Base-by-base conservation (phyloP, 1,140 invertebrate genomes). In the Ceratosolen fusciceps region DNA sequence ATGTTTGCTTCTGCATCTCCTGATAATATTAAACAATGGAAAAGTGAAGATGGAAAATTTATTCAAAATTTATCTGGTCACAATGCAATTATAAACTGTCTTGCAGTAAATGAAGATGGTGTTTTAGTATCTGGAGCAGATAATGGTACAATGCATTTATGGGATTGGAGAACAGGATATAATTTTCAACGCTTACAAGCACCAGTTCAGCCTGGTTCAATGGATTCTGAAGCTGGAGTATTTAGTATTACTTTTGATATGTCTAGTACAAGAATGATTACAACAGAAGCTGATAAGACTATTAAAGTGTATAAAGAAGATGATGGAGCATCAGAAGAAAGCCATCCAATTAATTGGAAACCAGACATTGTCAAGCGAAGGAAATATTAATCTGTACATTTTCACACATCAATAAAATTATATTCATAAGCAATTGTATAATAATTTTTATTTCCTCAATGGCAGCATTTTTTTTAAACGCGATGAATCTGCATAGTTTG, bases 301-400 rank as follows among this genome's bases (percentile, higher is more conserved):
- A 98, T 99, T 80, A 99, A 99, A 93, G 96, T 99, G 81, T 99
- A 99, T 90, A 98, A 97, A 89, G 98, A 99, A 91, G 98, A 99
- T 91, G 96, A 98, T 34, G 93, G 94, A 71, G 98, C 98, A 19
- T 96, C 95, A 0, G 98, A 99, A 92, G 98, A 99, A 89, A 94
- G 93, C 0, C 97, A 99, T 93, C 98, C 99, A 0, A 93, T 99
- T 80, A 96, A 98, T 86, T 99, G 98, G 98, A 93, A 96, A 84
- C 98, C 98, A 26, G 97, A 99, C 72, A 86, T 86, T 26, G 83
- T 86, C 7, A 86, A 86, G 65, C 68, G 85, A 74, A 81, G 85
- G 31, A 86, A 86, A 73, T 86, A 83, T 75, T 86, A 83, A 83
- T 8, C 54, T 68, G 21, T 71, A 75, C 29, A 68, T 74, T 58